phyloP scores from a whole-genome alignment of 2,888 invertebrate genomes.

The Rutpela maculata region DNA sequence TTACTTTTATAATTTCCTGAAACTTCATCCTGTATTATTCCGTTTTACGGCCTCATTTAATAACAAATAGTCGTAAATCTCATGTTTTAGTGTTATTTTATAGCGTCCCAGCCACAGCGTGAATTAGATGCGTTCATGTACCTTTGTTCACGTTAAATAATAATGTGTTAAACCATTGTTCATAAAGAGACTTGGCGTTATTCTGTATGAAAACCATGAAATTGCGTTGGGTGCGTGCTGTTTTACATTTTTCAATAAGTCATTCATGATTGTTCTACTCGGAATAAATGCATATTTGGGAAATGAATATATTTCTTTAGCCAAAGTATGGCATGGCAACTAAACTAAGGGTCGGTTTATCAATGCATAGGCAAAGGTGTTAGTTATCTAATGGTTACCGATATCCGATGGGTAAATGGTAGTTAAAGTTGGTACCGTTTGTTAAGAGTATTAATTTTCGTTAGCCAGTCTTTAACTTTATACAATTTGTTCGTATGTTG shows the following conservation, averaged over 20 bases:
- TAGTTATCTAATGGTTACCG: no score
- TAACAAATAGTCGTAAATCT: background rate
- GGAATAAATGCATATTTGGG: background rate
- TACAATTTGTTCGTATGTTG: no score
- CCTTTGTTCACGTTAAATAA: constrained; percentile 2
- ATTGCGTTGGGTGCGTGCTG: background rate
- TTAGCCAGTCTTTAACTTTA: no score
- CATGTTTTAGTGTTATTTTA: constrained; percentile 3
- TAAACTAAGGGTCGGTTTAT: no score
- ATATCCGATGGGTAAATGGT: no score
- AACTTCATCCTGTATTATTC: constrained; percentile 1
- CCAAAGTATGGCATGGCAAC: no score
- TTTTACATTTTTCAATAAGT: constrained; percentile 4
- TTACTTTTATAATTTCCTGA: background rate
- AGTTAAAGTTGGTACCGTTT: no score
- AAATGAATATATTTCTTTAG: no score
- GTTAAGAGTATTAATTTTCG: no score
- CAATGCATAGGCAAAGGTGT: no score
- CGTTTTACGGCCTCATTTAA: constrained; percentile 1
- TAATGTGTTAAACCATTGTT: background rate
- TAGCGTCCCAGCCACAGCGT: background rate
- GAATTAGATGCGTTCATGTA: constrained; percentile 3
- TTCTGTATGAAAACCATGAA: background rate
- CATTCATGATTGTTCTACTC: background rate
- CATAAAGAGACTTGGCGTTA: background rate